Base-by-base conservation (phyloP, 2,113 vertebrate species). In the Forbesichthys papilliferus region DNA sequence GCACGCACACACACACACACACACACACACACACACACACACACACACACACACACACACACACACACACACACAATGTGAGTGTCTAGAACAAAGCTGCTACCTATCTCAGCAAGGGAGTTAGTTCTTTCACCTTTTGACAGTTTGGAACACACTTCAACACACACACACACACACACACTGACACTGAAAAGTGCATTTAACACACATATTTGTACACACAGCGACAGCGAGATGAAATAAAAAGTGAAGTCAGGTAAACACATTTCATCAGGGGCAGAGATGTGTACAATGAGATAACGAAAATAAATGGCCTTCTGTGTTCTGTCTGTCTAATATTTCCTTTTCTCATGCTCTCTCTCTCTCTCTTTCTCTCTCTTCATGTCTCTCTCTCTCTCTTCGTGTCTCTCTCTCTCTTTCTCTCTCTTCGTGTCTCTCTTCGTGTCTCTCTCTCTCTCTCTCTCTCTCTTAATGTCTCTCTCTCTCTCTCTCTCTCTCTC, bases 81-180 rank as follows among this genome's bases (percentile, higher is more conserved):
- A 8, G 49, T 52, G 13, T 52, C 9, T 52, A 52, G 49, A 52
- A 52, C 49, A 52, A 52, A 52, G 49, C 49, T 3, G 10, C 49
- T 9, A 11, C 49, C 49, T 52, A 42, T 52, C 49, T 14, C 10
- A 14, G 49, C 49, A 52, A 11, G 49, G 49, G 49, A 11, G 11
- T 11, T 14, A 52, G 49, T 52, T 12, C 48, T 49, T 49, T 12
- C 12, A 52, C 49, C 5, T 10, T 52, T 4, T 12, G 49, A 52
- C 11, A 52, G 48, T 27, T 27, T 27, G 7, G 36, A 42, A 42
- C 36, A 11, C 36, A 12, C 61, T 13, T 7, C 9, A 4, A 62
- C 60, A 48, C 60, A 62, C 42, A 12, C 42, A 61, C 60, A 48
- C 36, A 61, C 60, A 62, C 61, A 49, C 62, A 64, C 62, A 64